Evolutionary conservation across 2,888 invertebrate genomes (phyloP).

Genomic region (Steinernema hermaphroditum): DNA sequence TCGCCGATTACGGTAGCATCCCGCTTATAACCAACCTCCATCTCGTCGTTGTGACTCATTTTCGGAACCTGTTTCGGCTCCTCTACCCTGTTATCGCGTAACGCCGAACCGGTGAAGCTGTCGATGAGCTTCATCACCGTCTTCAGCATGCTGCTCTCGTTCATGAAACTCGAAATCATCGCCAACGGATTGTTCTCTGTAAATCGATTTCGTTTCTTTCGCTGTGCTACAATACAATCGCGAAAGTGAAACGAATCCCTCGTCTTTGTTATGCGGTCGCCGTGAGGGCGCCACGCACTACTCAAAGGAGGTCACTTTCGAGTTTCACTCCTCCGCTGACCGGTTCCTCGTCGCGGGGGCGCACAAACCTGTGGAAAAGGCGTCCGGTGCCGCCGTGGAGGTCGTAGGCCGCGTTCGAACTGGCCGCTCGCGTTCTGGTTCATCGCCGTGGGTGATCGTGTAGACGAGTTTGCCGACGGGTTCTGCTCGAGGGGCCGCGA

Average conservation of each 20-base stretch:
- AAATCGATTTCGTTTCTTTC: background rate
- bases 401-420: background rate
- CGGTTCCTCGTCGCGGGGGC: background rate
- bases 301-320: constrained; percentile 26
- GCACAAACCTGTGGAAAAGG: constrained; percentile 16
- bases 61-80: constrained; percentile 2
- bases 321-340: constrained; percentile 17
- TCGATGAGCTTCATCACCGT: constrained; percentile 24
- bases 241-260: constrained; percentile 22
- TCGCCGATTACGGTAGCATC: background rate
- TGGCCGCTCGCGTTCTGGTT: constrained; percentile 5
- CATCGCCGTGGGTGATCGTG: constrained; percentile 17
- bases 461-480: constrained; percentile 22
- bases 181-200: constrained; percentile 12
- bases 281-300: background rate
- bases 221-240: too few relatives aligned
- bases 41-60: background rate
- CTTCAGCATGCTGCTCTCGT: constrained; percentile 9
- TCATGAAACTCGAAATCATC: constrained; percentile 1
- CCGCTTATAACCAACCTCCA: background rate
- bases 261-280: background rate
- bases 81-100: background rate
- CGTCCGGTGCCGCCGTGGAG: background rate
- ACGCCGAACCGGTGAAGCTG: constrained; percentile 24
- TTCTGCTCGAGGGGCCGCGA: background rate